Base-by-base conservation (phyloP, 2,797 vertebrate genomes). In the Salarias fasciatus region DNA sequence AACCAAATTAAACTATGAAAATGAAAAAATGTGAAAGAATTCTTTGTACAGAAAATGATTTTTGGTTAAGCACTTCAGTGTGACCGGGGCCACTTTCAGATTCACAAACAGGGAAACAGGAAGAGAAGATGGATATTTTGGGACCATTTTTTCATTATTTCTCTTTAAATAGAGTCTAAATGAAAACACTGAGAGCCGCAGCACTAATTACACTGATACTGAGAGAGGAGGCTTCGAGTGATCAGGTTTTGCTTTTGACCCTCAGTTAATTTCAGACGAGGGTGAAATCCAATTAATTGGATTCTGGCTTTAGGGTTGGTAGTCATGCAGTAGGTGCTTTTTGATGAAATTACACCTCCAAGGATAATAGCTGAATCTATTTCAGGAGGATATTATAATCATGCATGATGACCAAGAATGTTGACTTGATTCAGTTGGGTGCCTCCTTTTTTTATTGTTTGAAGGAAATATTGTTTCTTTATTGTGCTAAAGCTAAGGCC, bases 201-300 rank as follows among this genome's bases (percentile, higher is more conserved):
- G 54, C 5, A 42, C 46, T 40, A 58, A 57, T 51, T 51, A 40
- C 15, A 43, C 7, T 69, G 30, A 61, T 44, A 54, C 11, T 29
- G 3, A 56, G 42, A 40, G 47, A 45, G 31, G 48, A 15, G 45
- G 42, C 47, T 38, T 59, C 33, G 30, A 14, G 28, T 53, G 54
- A 71, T 70, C 63, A 64, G 53, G 18, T 71, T 43, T 61, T n/a
- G 35, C 48, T 47, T 71, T 53, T 68, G 67, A 77, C 63, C 54
- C 65, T 59, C 30, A 57, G 51, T 81, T 83, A 45, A 80, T 80
- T 82, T 83, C 44, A 74, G 80, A 79, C 69, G 33, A 79, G 60
- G 63, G 30, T 57, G 48, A 78, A 81, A 84, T 85, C 75, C 53
- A 84, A 72, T 84, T 81, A 86, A 85, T 65, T 84, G 63, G 64